These are phyloP conservation scores for Pitangus sulphuratus DNA, from an alignment of 2,797 vertebrate species.

Conservation along the genomic window DNA sequence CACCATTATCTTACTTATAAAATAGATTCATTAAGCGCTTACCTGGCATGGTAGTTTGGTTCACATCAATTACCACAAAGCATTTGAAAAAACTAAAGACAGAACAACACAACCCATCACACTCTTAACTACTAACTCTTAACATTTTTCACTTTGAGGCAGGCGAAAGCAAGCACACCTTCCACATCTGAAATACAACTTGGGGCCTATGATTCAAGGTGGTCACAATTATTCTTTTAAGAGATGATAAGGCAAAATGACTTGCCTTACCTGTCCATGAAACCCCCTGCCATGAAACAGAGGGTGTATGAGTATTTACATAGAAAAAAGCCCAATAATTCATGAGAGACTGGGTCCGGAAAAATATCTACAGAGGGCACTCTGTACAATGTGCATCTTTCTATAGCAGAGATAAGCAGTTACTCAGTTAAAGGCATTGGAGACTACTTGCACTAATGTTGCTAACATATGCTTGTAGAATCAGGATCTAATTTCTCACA, in stretches of 20 bases:
- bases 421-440: neutral
- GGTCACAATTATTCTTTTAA: neutral
- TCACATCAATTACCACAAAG: neutral
- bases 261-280: neutral
- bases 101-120: neutral
- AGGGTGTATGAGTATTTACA: neutral
- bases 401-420: neutral
- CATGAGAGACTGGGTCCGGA: neutral
- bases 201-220: neutral
- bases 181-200: neutral
- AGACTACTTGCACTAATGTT: neutral
- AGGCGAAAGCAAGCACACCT: neutral
- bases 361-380: neutral
- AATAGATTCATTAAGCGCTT: neutral
- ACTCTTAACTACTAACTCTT: neutral
- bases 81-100: neutral
- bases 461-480: neutral
- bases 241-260: neutral
- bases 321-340: neutral
- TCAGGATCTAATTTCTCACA: slow-evolving; percentile 1
- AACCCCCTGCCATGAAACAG: neutral
- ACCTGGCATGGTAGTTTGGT: neutral
- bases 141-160: neutral
- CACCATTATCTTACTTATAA: neutral
- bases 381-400: neutral